These are phyloP conservation scores for Pterostichus niger DNA, from an alignment of 2,888 invertebrate genomes.

Conservation along the genomic window DNA sequence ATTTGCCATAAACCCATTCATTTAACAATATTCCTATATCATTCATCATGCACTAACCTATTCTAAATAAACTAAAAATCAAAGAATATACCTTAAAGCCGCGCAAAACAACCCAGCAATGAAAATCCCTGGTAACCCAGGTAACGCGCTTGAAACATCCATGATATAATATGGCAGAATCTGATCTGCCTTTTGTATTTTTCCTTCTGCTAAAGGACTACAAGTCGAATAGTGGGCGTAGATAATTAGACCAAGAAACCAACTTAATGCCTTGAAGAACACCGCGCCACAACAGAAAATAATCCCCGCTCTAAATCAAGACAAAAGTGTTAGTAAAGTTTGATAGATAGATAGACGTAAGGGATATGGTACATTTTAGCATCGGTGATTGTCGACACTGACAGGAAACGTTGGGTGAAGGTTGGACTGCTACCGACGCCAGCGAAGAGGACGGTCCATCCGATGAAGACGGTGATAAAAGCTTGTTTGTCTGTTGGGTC, in stretches of 20 bases:
- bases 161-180: constrained; percentile 79
- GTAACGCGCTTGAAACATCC: constrained; percentile 76
- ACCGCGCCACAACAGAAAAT: constrained; percentile 68
- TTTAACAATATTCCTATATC: too few relatives aligned
- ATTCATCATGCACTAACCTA: too few relatives aligned
- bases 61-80: neutral
- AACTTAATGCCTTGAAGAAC: constrained; percentile 70
- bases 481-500: constrained; percentile 81
- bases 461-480: constrained; percentile 81
- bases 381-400: constrained; percentile 79
- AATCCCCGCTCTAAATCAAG: constrained; percentile 43
- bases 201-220: constrained; percentile 71
- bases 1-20: too few relatives aligned
- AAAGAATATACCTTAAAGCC: constrained; percentile 39
- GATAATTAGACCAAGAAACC: constrained; percentile 72
- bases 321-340: too few relatives aligned
- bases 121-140: constrained; percentile 76
- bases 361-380: constrained; percentile 76
- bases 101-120: constrained; percentile 67
- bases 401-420: constrained; percentile 80
- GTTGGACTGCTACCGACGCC: constrained; percentile 81
- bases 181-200: constrained; percentile 67
- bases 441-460: constrained; percentile 78
- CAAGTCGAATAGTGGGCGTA: constrained; percentile 73
- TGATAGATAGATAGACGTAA: too few relatives aligned